phyloP scores from a whole-genome alignment of 2,113 vertebrate species.

The Corythoichthys intestinalis region DNA sequence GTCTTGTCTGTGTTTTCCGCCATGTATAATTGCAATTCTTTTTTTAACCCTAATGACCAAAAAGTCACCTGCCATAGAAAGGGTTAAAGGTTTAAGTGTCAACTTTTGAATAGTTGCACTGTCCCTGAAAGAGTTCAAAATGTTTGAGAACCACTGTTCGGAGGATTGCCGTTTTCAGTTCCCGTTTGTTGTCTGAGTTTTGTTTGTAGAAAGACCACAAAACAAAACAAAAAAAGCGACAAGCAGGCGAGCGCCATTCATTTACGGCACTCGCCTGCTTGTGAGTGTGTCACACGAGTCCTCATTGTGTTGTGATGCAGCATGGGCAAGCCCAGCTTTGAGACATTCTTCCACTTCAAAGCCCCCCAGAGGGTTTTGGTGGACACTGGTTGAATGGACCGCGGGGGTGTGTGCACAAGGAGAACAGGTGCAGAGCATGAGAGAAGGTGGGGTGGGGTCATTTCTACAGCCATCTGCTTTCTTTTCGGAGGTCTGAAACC shows the following conservation, averaged over 20 bases:
- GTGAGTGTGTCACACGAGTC: constrained; percentile 41
- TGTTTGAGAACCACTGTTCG: too few relatives aligned
- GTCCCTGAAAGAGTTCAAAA: too few relatives aligned
- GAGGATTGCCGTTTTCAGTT: not conserved
- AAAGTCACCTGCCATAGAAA: too few relatives aligned
- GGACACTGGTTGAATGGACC: constrained; percentile 70
- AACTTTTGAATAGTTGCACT: too few relatives aligned
- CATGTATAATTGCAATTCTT: too few relatives aligned
- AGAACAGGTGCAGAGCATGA: constrained; percentile 74
- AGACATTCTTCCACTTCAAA: constrained; percentile 74
- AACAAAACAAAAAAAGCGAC: not conserved
- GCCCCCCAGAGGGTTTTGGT: constrained; percentile 54
- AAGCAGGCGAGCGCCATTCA: constrained; percentile 20
- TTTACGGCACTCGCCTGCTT: constrained; percentile 27
- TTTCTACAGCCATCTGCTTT: constrained; percentile 75
- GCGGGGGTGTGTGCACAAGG: constrained; percentile 39
- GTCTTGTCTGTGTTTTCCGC: too few relatives aligned
- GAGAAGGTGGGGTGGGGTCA: constrained; percentile 32
- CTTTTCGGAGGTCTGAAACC: constrained; percentile 54
- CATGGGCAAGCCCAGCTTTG: constrained; percentile 48
- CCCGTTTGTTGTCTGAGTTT: constrained; percentile 26
- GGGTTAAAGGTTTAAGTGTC: too few relatives aligned
- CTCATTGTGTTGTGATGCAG: constrained; percentile 53
- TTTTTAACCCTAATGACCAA: too few relatives aligned
- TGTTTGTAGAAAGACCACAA: constrained; percentile 24